Conservation (phyloP, 1,140 invertebrate species). For the Drosophila rufa region DNA sequence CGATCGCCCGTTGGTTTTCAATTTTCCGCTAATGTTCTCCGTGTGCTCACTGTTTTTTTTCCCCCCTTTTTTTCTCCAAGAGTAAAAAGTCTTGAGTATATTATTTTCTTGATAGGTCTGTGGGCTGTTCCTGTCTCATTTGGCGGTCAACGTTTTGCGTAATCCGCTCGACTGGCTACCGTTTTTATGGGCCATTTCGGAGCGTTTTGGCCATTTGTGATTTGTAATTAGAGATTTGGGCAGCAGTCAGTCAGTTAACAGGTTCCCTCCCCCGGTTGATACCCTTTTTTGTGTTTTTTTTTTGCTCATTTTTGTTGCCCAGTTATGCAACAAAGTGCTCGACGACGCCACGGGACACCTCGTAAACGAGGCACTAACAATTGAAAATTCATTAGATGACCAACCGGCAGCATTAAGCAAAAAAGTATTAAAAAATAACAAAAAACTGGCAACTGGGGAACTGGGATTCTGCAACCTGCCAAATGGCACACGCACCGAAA, state of each 20-base stretch:
- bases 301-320: not conserved
- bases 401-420: constrained; percentile 9
- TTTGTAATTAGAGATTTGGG: constrained; percentile 76
- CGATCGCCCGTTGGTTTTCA: constrained; percentile 63
- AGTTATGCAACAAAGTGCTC: constrained; percentile 65
- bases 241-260: constrained; percentile 35
- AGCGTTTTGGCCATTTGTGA: constrained; percentile 79
- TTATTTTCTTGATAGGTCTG: constrained; percentile 28
- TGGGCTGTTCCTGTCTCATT: constrained; percentile 36
- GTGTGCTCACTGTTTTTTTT: not conserved
- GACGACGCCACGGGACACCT: constrained; percentile 71
- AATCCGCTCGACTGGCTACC: constrained; percentile 74
- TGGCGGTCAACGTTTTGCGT: constrained; percentile 70
- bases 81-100: not conserved
- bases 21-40: constrained; percentile 66
- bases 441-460: not conserved
- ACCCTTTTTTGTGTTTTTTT: constrained; percentile 21
- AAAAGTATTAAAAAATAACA: constrained; percentile 11
- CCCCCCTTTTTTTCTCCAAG: not conserved
- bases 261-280: constrained; percentile 14
- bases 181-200: constrained; percentile 72
- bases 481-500: constrained; percentile 72
- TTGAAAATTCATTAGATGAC: constrained; percentile 76
- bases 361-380: constrained; percentile 78
- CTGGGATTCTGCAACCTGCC: constrained; percentile 39